phyloP scores from a whole-genome alignment of 2,797 vertebrate genomes.

The Benthosema pterotum region DNA sequence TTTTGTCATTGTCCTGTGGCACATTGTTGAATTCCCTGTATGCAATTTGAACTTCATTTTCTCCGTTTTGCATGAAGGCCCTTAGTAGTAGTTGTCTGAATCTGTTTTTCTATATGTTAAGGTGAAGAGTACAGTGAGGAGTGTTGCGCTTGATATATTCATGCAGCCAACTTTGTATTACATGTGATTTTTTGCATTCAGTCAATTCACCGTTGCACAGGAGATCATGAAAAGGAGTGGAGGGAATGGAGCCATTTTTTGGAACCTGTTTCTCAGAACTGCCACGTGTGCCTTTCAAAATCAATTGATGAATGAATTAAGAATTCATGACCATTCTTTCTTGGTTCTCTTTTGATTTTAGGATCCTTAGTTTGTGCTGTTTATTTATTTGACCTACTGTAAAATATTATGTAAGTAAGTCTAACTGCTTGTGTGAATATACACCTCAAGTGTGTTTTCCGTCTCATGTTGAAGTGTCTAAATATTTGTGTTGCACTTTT shows the following conservation, averaged over 20 bases:
- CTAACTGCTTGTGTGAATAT: conserved; percentile 20
- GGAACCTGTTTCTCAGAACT: too few relatives aligned
- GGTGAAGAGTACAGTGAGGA: background rate
- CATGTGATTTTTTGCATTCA: too few relatives aligned
- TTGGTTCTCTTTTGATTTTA: conserved; percentile 21
- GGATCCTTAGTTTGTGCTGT: conserved; percentile 12
- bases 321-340: too few relatives aligned
- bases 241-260: too few relatives aligned
- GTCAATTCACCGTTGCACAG: too few relatives aligned
- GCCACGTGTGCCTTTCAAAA: too few relatives aligned
- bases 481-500: background rate
- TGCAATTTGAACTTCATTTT: conserved; percentile 11
- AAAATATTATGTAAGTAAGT: conserved; percentile 20
- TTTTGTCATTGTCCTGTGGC: conserved; percentile 25
- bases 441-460: conserved; percentile 14
- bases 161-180: too few relatives aligned
- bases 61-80: background rate
- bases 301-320: too few relatives aligned
- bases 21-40: conserved; percentile 23
- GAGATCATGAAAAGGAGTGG: too few relatives aligned
- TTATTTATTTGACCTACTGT: conserved; percentile 42
- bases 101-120: conserved; percentile 2
- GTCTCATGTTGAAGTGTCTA: background rate
- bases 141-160: background rate
- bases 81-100: background rate